phyloP scores from a whole-genome alignment of 2,888 invertebrate genomes.

The Harpalus rufipes region DNA sequence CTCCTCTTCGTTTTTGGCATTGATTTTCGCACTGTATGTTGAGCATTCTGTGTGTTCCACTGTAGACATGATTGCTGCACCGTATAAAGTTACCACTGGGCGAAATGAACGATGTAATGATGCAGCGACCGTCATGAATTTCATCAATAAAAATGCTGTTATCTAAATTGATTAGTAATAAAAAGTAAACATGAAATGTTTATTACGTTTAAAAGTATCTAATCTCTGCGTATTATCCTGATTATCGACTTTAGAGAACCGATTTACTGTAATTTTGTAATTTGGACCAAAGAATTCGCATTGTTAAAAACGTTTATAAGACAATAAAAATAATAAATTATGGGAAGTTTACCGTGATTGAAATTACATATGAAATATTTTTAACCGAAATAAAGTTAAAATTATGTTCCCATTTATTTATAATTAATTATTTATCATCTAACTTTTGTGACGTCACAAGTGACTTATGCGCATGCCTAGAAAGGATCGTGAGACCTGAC shows the following conservation, averaged over 20 bases:
- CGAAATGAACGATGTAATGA: conserved; percentile 61
- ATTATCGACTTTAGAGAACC: conserved; percentile 11
- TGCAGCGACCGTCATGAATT: conserved; percentile 47
- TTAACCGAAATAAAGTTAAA: too few species aligned
- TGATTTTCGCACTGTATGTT: conserved; percentile 12
- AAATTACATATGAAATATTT: too few species aligned
- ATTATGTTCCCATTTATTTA: too few species aligned
- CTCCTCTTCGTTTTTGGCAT: not conserved
- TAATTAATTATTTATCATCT: too few species aligned
- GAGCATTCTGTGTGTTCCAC: conserved; percentile 1
- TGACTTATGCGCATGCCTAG: too few species aligned
- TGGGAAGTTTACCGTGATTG: too few species aligned
- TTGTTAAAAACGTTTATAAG: not conserved
- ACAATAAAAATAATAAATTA: conserved; percentile 23
- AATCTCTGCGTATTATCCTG: conserved; percentile 47
- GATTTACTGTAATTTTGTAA: conserved; percentile 39
- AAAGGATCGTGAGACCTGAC: too few species aligned
- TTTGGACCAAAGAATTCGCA: conserved; percentile 5
- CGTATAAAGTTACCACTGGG: conserved; percentile 62
- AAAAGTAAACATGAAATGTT: conserved; percentile 59
- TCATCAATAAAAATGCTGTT: conserved; percentile 65
- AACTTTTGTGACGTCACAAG: too few species aligned
- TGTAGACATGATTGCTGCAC: conserved; percentile 57
- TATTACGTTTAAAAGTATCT: conserved; percentile 55
- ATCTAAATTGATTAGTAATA: conserved; percentile 66